phyloP scores from a whole-genome alignment of 92 coral and sea anemone genomes.

The Metridium senile region DNA sequence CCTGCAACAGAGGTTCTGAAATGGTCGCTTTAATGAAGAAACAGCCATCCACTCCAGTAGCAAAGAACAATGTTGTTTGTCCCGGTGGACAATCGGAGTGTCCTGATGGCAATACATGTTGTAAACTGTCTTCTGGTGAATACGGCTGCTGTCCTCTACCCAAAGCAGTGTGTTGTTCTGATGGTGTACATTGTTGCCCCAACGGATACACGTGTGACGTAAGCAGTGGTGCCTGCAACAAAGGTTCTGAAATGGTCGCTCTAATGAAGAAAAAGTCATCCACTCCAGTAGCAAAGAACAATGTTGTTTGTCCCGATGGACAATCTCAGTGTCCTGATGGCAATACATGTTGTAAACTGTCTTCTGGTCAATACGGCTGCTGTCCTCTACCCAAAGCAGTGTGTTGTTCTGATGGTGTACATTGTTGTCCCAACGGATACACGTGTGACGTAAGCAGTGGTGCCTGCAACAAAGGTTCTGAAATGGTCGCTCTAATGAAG shows the following conservation, averaged over 20 bases:
- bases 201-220: conserved; percentile 57
- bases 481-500: conserved; percentile 8
- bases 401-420: conserved; percentile 52
- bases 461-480: conserved; percentile 34
- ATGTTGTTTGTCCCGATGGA: conserved; percentile 60
- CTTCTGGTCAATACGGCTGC: conserved; percentile 60
- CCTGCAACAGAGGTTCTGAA: conserved; percentile 38
- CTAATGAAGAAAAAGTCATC: conserved; percentile 2
- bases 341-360: conserved; percentile 59
- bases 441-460: conserved; percentile 34
- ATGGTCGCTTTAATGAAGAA: conserved; percentile 37
- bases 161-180: conserved; percentile 75
- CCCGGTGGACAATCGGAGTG: conserved; percentile 40
- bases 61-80: conserved; percentile 58
- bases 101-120: conserved; percentile 56
- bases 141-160: conserved; percentile 77
- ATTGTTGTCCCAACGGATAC: conserved; percentile 60
- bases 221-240: conserved; percentile 37
- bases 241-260: not conserved
- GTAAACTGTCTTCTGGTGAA: conserved; percentile 51
- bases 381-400: conserved; percentile 67
- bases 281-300: conserved; percentile 1
- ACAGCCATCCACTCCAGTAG: conserved; percentile 37
- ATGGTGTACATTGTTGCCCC: conserved; percentile 74
- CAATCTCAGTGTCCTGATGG: conserved; percentile 54